Base-by-base conservation (phyloP, 2,888 invertebrate genomes). In the Acrocyrtus sp. region DNA sequence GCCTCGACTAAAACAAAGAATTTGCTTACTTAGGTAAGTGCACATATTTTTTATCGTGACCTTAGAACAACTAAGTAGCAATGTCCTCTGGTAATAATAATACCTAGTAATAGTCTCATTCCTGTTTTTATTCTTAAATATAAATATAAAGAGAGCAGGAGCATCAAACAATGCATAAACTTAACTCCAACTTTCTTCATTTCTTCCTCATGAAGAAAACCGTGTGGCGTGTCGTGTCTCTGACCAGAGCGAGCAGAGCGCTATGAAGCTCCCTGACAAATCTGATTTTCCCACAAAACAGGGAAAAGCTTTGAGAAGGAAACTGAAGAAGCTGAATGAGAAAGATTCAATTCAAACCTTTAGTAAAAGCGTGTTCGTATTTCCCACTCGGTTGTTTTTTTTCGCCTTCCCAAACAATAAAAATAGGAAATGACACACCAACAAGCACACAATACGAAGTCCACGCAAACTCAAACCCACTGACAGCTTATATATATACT, bases 1-100 rank as follows among this genome's bases (percentile, higher is more conserved):
- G 34, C 34, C 34, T 34, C 34, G 34, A 34, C n/a, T n/a, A n/a
- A 12, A 34, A 12, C 5, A 34, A 34, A 34, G 34, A 34, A 5
- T 34, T 12, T 12, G 5, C 34, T 34, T 34, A 12, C 34, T 34
- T 34, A 34, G 12, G 34, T 34, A n/a, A n/a, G n/a, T n/a, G n/a
- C n/a, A n/a, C n/a, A n/a, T n/a, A n/a, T n/a, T n/a, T n/a, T n/a
- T n/a, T 34, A 8, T 34, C 34, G 12, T 34, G 34, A 34, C 34
- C 34, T 34, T 34, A 34, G 34, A n/a, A n/a, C n/a, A 26, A 19
- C 6, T 47, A 48, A 56, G 65, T 65, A 65, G 65, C 65, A 65
- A 65, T 65, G 65, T 65, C 65, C 65, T 65, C 65, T 65, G 47
- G 65, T 56, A 65, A 65, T 53, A 51, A 17, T 45, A 45, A 12